These are phyloP conservation scores for Drosophila paramelanica DNA, from an alignment of 2,888 invertebrate species.

Conservation along the genomic window DNA sequence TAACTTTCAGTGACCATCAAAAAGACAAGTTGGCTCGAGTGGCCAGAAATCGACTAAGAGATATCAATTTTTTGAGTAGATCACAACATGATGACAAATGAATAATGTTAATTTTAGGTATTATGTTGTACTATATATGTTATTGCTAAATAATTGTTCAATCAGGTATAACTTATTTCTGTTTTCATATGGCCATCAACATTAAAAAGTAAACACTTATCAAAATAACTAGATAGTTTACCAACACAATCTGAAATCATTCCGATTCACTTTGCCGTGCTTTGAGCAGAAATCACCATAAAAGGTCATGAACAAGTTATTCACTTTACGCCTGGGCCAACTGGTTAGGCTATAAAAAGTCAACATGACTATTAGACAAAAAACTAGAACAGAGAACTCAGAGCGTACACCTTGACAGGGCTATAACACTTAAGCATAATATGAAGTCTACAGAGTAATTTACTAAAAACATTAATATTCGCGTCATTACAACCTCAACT, in stretches of 20 bases:
- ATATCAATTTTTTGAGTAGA: background rate
- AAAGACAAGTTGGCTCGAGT: background rate
- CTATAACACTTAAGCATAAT: conserved; percentile 49
- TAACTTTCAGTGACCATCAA: conserved; percentile 12
- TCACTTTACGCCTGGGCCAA: conserved; percentile 6
- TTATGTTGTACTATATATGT: too few species aligned
- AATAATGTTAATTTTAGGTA: too few species aligned
- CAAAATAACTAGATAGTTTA: conserved; percentile 18
- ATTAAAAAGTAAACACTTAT: background rate
- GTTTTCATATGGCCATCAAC: background rate
- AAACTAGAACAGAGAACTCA: conserved; percentile 15
- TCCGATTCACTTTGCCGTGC: conserved; percentile 15
- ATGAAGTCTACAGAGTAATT: conserved; percentile 59
- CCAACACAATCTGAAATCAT: conserved; percentile 32
- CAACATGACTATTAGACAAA: conserved; percentile 15
- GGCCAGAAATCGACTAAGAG: background rate
- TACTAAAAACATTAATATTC: conserved; percentile 51
- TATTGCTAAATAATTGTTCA: too few species aligned
- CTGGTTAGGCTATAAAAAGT: conserved; percentile 60
- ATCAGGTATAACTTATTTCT: background rate
- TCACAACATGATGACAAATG: background rate
- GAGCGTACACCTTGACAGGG: conserved; percentile 38
- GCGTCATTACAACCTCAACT: conserved; percentile 23
- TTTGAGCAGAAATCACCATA: conserved; percentile 49
- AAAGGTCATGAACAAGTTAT: conserved; percentile 63